A percentile compares a stretch with the other conserved stretches of the same genome.
These are phyloP conservation scores for Sesamia nonagrioides DNA, from an alignment of 1,140 invertebrate genomes.

Conservation along the genomic window DNA sequence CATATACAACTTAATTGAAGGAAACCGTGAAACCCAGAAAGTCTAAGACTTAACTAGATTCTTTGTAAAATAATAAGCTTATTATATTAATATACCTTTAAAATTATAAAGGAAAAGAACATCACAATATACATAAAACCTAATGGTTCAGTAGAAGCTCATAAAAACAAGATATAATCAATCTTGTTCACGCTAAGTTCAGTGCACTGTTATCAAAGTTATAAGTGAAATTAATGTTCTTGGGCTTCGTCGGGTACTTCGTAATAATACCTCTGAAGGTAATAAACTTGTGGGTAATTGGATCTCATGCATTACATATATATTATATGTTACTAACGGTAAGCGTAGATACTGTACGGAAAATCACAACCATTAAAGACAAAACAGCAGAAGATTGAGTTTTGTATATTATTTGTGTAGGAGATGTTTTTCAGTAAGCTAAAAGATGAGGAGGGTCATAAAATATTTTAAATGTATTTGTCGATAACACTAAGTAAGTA, in stretches of 20 bases:
- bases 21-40: no score
- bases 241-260: conserved; percentile 13
- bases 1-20: no score
- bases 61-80: neutral
- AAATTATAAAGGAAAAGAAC: neutral
- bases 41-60: neutral
- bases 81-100: neutral
- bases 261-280: conserved; percentile 34
- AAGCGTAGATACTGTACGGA: neutral
- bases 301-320: neutral
- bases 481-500: neutral
- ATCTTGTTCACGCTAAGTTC: conserved; percentile 30
- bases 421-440: neutral
- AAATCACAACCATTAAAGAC: neutral
- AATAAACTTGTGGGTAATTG: conserved; percentile 32
- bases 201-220: conserved; percentile 39
- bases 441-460: neutral
- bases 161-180: conserved; percentile 32
- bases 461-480: neutral
- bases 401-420: neutral
- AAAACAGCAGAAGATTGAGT: neutral
- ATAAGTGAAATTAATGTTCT: conserved; percentile 35
- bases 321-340: neutral
- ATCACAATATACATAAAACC: neutral
- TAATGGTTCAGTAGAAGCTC: neutral